phyloP scores from a whole-genome alignment of 2,797 vertebrate genomes.

The Momotus momota region DNA sequence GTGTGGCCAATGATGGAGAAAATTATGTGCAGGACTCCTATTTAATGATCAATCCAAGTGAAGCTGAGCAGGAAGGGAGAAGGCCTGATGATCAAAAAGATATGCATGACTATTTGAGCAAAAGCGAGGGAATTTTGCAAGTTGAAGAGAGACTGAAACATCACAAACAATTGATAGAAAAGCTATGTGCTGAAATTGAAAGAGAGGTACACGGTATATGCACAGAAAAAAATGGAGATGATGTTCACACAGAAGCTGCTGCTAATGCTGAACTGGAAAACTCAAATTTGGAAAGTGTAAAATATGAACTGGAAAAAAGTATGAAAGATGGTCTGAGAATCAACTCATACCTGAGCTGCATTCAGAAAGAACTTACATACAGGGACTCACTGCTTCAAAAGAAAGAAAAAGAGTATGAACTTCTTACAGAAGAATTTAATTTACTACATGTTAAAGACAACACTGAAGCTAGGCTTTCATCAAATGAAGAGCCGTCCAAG shows the following conservation, averaged over 20 bases:
- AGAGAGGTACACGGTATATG: constrained; percentile 79
- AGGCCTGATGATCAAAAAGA: constrained; percentile 58
- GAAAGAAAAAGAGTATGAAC: constrained; percentile 90
- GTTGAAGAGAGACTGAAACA: constrained; percentile 85
- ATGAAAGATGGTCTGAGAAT: constrained; percentile 87
- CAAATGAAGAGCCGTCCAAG: constrained; percentile 70
- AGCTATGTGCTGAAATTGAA: constrained; percentile 89
- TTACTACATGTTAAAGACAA: constrained; percentile 78
- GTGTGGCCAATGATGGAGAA: constrained; percentile 77
- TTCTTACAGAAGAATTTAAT: constrained; percentile 86
- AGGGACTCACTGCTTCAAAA: constrained; percentile 84
- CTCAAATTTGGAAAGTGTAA: constrained; percentile 80
- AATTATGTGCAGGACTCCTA: constrained; percentile 81
- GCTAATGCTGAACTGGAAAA: constrained; percentile 44
- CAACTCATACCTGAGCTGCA: constrained; percentile 82
- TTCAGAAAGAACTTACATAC: constrained; percentile 88
- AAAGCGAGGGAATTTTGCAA: constrained; percentile 81
- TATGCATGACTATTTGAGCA: constrained; percentile 79
- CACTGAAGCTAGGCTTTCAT: constrained; percentile 54
- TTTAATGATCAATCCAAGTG: constrained; percentile 55
- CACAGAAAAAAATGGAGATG: constrained; percentile 44
- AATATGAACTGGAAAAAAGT: constrained; percentile 84
- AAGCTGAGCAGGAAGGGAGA: constrained; percentile 43
- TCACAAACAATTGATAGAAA: constrained; percentile 86
- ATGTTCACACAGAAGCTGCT: not conserved